These are phyloP conservation scores for Oryzaephilus surinamensis DNA, from an alignment of 1,140 invertebrate species.

Conservation along the genomic window DNA sequence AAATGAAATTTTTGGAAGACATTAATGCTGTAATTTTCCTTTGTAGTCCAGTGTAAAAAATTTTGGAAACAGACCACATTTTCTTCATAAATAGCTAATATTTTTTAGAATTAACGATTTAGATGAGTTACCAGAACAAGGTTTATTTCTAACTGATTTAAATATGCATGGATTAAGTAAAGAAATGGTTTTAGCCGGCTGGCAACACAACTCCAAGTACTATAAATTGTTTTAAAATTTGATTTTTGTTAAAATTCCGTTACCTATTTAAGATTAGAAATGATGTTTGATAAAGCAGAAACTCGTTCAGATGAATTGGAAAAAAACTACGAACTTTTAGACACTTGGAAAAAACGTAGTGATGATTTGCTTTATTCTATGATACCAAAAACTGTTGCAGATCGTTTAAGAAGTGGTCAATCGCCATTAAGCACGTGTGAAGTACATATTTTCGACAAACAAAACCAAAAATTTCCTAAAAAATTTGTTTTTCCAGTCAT, in stretches of 20 bases:
- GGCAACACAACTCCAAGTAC: conserved; percentile 76
- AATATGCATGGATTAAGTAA: conserved; percentile 76
- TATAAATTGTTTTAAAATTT: conserved; percentile 15
- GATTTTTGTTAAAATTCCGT: conserved; percentile 4
- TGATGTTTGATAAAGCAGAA: conserved; percentile 71
- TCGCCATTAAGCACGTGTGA: conserved; percentile 67
- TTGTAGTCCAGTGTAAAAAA: conserved; percentile 63
- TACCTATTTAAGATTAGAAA: conserved; percentile 49
- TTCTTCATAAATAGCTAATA: no score
- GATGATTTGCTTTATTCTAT: conserved; percentile 87
- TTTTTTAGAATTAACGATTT: conserved; percentile 65
- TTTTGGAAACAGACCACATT: background rate
- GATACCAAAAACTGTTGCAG: conserved; percentile 73
- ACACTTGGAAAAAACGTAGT: conserved; percentile 75
- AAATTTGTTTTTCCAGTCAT: conserved; percentile 38
- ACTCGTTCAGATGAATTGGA: conserved; percentile 62
- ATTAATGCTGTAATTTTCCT: conserved; percentile 70
- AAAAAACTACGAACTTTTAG: conserved; percentile 56
- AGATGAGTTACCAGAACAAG: conserved; percentile 66
- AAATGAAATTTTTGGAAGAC: conserved; percentile 72
- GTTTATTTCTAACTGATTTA: conserved; percentile 72
- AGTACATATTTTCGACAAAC: conserved; percentile 34
- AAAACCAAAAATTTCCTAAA: background rate
- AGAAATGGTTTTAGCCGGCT: conserved; percentile 74
- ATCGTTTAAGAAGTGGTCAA: conserved; percentile 55